Evolutionary conservation across 2,888 invertebrate species (phyloP), one percentile per base, ranked within the genome.

Genomic region (Lasiommata megera): DNA sequence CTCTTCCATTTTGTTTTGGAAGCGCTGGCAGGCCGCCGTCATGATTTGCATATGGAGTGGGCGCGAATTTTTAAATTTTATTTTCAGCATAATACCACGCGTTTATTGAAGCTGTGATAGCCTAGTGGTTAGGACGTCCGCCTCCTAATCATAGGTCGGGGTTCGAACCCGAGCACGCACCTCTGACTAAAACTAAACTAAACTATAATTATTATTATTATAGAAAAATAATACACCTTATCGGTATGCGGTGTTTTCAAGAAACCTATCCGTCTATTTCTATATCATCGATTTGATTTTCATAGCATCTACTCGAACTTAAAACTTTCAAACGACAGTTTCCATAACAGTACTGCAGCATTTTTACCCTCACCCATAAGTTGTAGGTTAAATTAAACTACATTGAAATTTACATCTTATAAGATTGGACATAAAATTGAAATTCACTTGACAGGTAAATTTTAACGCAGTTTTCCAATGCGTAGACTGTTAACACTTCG

Each of bases 11-110:
- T 57, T 54, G 37, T 56, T 56, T 52, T 40, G 47, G 48, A 48
- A 54, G 51, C 51, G 46, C 38, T 50, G 16, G 46, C 38, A 43
- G 16, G 34, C 54, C 43, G 43, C 62, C 63, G 71, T 67, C 67
- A 72, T 74, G 71, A 72, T 73, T 75, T 71, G 72, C 72, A 72
- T 73, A 69, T 69, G 70, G 67, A 66, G 68, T 50, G 29, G 36
- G 6, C 6, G 23, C 44, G 37, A 8, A 47, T 43, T 54, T 56
- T 60, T 52, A 11, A 34, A 28, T 40, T 43, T 50, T 50, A 38
- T 51, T 48, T 16, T 18, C 23, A 7, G 38, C 28, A 51, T 51
- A 51, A 29, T 40, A 38, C 37, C 16, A 37, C 37, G 23, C 37
- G 14, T 16, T 46, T 36, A 23, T 29, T n/a, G n/a, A n/a, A n/a